Evolutionary conservation across 2,797 vertebrate genomes (phyloP).

Genomic region (Onychomys arenicola): DNA sequence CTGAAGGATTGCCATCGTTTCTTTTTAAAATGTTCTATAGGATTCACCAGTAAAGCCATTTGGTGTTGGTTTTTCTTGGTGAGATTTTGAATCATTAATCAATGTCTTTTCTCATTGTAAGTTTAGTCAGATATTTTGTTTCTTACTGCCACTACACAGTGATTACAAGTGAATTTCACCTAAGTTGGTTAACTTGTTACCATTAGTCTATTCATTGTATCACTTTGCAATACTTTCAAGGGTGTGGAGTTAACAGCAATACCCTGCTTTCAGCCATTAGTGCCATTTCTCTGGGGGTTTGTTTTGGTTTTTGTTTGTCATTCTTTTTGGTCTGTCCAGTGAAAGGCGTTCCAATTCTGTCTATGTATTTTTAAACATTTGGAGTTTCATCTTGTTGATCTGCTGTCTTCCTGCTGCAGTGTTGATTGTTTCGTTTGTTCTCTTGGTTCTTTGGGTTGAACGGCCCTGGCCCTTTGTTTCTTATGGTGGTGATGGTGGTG

Average conservation of each 20-base stretch:
- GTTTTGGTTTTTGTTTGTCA: not conserved
- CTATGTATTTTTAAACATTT: not conserved
- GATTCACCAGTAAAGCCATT: not conserved
- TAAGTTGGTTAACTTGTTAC: not conserved
- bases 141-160: not conserved
- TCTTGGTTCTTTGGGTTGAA: not conserved
- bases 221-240: not conserved
- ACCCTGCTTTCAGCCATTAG: not conserved
- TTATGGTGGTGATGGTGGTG: not conserved
- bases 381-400: not conserved
- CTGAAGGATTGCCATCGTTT: not conserved
- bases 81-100: not conserved
- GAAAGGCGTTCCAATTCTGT: constrained; percentile 11
- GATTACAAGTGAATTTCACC: not conserved
- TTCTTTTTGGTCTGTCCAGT: not conserved
- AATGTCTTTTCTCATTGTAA: not conserved
- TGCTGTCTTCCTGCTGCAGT: not conserved
- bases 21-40: not conserved
- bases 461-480: not conserved
- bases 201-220: not conserved
- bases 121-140: not conserved
- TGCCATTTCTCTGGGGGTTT: not conserved
- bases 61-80: not conserved
- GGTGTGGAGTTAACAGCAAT: not conserved
- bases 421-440: not conserved